Base-by-base conservation (phyloP, 2,888 invertebrate species). In the Pandemis cinnamomeana region DNA sequence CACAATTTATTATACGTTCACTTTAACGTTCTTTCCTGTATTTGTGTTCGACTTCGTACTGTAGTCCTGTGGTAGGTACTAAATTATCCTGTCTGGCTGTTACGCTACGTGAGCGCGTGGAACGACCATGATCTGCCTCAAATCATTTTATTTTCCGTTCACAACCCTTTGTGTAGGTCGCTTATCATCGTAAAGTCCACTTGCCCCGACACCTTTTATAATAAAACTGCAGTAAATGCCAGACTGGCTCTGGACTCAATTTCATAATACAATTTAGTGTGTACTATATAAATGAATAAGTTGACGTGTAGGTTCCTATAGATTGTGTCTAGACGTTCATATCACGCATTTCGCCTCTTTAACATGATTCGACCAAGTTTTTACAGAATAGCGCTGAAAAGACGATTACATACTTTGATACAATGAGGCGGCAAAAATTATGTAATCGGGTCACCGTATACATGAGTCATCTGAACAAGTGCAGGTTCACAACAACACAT, bases 141-240 rank as follows among this genome's bases (percentile, higher is more conserved):
- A 74, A 74, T 71, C 74, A 74, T 61, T 74, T 74, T 74, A 71
- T 74, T 61, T 74, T 67, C 71, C 74, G 67, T 74, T 71, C 70
- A 70, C 61, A 53, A 42, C 74, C 70, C 71, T 74, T 74, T 71
- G 74, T 74, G 74, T 67, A 67, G 66, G 61, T 67, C 74, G 62
- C 74, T 74, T 74, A 74, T 71, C 71, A 74, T 74, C 74, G 53
- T 74, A 74, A 74, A 74, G 61, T 71, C 70, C 74, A 71, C 61
- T 71, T 74, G 74, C 41, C 20, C n/a, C 53, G 67, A 71, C 74
- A 67, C 70, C 67, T 66, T 70, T 61, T 71, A 55, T 46, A 71
- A 74, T 70, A 70, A 74, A 71, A 67, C 66, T 67, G 71, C 67
- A 62, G 71, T 67, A 71, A 71, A 61, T 71, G 74, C 51, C 69